Conservation (phyloP, 2,113 vertebrate genomes). For the Lepus timidus region DNA sequence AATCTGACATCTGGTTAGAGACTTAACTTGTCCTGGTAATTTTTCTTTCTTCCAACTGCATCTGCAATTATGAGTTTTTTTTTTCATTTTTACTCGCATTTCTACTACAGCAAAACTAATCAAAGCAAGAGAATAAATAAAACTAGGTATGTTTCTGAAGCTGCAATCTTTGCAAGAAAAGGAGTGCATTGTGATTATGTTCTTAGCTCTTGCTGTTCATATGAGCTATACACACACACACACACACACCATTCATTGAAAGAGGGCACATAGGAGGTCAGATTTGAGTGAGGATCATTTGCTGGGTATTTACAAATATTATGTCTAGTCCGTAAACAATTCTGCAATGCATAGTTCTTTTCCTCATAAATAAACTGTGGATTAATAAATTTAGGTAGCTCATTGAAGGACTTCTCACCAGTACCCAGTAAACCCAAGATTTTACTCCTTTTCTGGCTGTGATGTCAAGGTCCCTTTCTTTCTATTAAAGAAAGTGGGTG, state of each 20-base stretch:
- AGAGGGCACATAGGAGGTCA: background rate
- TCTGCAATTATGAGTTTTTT: constrained; percentile 66
- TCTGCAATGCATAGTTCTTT: background rate
- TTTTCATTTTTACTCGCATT: constrained; percentile 46
- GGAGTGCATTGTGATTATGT: background rate
- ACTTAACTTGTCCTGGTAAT: constrained; percentile 56
- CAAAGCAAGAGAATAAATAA: constrained; percentile 55
- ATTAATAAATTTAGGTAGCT: background rate
- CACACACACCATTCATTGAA: background rate
- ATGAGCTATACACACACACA: background rate
- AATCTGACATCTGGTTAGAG: constrained; percentile 62
- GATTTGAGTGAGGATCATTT: background rate
- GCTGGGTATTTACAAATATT: background rate
- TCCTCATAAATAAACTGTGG: background rate
- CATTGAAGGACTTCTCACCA: background rate
- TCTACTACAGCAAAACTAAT: constrained; percentile 67
- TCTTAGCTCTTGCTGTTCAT: background rate
- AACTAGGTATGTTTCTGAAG: background rate
- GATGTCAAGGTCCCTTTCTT: background rate
- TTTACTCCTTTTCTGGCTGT: background rate
- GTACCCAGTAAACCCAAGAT: background rate
- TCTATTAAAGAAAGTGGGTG: background rate
- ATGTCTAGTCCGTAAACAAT: background rate
- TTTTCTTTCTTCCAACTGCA: constrained; percentile 54
- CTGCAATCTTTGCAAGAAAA: constrained; percentile 9